A percentile compares a stretch with the other conserved stretches of the same genome.
Evolutionary conservation across 2,888 invertebrate species (phyloP).

Genomic region (Kryphioiulus occultus): DNA sequence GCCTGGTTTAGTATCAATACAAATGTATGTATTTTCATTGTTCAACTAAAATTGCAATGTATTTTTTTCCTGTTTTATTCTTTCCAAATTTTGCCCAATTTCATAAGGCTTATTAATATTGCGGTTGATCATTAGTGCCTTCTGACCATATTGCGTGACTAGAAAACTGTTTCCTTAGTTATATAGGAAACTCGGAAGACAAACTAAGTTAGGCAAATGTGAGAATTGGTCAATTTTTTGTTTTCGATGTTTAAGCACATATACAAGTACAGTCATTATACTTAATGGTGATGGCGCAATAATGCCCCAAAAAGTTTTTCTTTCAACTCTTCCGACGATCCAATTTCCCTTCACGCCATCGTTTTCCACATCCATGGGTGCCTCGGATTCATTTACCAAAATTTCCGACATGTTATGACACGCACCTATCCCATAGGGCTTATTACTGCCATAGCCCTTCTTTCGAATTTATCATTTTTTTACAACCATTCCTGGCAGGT

Average conservation of each 20-base stretch:
- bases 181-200: not conserved
- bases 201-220: not conserved
- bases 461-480: constrained; percentile 29
- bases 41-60: no score
- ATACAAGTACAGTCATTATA: not conserved
- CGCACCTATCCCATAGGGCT: constrained; percentile 31
- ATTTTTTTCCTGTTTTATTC: no score
- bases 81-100: no score
- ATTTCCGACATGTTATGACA: constrained; percentile 16
- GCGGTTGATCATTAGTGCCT: no score
- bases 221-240: not conserved
- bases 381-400: constrained; percentile 18
- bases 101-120: no score
- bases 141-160: not conserved
- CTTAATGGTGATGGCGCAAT: not conserved
- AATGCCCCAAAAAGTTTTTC: not conserved
- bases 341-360: not conserved
- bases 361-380: constrained; percentile 1
- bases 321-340: constrained; percentile 17
- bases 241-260: not conserved
- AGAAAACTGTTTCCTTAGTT: not conserved
- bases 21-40: no score
- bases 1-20: no score
- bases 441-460: constrained; percentile 4
- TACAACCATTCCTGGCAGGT: constrained; percentile 8